Conservation (phyloP, 2,797 vertebrate species). For the Cephalopachus bancanus region DNA sequence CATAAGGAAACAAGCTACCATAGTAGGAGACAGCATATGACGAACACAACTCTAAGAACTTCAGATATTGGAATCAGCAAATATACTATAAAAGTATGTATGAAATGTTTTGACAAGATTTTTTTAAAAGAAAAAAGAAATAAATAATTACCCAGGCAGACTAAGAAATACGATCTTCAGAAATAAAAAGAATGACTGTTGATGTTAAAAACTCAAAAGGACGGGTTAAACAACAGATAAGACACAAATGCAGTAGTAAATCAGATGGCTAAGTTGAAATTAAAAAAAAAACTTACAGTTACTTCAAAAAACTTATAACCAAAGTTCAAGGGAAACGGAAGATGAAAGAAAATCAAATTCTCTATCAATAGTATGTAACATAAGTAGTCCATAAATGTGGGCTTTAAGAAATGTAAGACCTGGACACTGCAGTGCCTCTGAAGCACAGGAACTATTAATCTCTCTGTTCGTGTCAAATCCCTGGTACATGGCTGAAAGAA, state of each 20-base stretch:
- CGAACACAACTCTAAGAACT: not conserved
- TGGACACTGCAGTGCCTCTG: not conserved
- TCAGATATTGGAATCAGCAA: not conserved
- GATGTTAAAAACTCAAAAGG: constrained; percentile 53
- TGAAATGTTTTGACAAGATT: not conserved
- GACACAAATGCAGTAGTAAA: constrained; percentile 31
- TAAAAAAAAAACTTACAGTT: not conserved
- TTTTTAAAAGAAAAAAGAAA: not conserved
- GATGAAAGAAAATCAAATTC: constrained; percentile 23
- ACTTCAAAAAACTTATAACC: not conserved
- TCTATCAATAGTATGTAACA: constrained; percentile 3
- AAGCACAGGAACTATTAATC: not conserved
- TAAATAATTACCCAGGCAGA: not conserved
- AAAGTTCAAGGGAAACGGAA: not conserved
- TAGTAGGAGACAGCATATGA: not conserved
- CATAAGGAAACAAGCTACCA: constrained; percentile 8
- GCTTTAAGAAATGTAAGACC: constrained; percentile 9
- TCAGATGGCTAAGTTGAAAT: not conserved
- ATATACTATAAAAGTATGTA: not conserved
- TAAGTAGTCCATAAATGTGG: not conserved
- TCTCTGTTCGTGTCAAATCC: not conserved
- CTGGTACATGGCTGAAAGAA: not conserved
- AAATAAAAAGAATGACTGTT: not conserved
- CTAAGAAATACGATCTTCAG: not conserved
- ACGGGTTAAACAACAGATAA: constrained; percentile 5